Evolutionary conservation across 2,797 vertebrate genomes (phyloP), one percentile per base, ranked within the genome.

Genomic region (Amniataba percoides): DNA sequence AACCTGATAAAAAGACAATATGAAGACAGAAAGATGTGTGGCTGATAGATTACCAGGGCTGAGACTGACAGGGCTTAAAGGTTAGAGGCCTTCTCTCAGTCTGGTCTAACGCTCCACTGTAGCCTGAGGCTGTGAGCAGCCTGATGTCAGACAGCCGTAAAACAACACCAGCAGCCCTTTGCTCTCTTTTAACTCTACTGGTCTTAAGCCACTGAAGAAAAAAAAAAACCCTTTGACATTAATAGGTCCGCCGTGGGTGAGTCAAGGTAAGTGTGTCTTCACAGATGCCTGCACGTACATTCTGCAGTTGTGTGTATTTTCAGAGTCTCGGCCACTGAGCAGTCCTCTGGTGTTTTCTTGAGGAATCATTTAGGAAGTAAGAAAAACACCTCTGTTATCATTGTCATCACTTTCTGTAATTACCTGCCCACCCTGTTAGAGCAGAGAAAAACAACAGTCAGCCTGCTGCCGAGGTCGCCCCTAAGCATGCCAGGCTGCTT

Each of bases 321-420:
- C 77, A 80, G 60, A 78, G 77, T 78, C 77, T 58, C 23, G 74
- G 67, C 78, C 84, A 75, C 84, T 81, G 78, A 77, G 71, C 74
- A 71, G 66, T 70, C 72, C 58, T 77, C 61, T 63, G 36, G 45
- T 89, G 82, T 88, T 91, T 91, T 91, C 79, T 92, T 51, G 71
- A 85, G 82, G 89, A 91, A 89, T 93, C 91, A 93, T 91, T 92
- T 90, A 90, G 88, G 89, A 93, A 89, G 92, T 82, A 92, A 93
- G 86, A 91, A 93, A 94, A 94, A 94, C 91, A 93, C 84, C 72
- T 69, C 73, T 93, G 91, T 94, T 94, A 90, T 94, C 86, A 80
- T 92, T 94, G 93, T 94, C 93, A 93, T 94, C 91, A 87, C 92
- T 83, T 92, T 85, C 74, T 78, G 87, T 93, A 91, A 94, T 93